These are phyloP conservation scores for Homarus americanus DNA, from an alignment of 1,140 invertebrate genomes.

Conservation along the genomic window DNA sequence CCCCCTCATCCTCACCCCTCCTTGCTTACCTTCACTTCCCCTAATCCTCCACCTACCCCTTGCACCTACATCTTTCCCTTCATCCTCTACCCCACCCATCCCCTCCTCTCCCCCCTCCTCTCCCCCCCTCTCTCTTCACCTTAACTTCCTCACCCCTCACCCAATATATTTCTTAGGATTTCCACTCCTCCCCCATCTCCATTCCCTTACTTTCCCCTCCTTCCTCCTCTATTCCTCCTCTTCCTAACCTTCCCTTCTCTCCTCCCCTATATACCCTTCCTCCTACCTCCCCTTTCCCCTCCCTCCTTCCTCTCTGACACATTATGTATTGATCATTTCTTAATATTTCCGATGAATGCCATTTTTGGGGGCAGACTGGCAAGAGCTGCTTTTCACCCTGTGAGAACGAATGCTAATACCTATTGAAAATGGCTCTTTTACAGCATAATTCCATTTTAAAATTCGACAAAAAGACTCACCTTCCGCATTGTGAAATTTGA, in stretches of 20 bases:
- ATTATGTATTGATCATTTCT: constrained; percentile 71
- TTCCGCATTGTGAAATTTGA: constrained; percentile 69
- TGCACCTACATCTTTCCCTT: not conserved
- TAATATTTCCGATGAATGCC: constrained; percentile 70
- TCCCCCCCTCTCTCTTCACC: no score
- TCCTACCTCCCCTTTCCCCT: not conserved
- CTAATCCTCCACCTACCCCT: not conserved
- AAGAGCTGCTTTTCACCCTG: constrained; percentile 56
- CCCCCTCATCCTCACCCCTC: not conserved
- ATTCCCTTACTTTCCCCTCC: not conserved
- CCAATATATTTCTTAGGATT: no score
- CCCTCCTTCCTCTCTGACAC: not conserved
- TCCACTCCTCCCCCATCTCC: not conserved
- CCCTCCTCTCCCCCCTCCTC: no score
- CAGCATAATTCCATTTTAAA: constrained; percentile 72
- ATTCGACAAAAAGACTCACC: constrained; percentile 71
- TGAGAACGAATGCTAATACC: constrained; percentile 70
- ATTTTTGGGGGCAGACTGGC: constrained; percentile 49
- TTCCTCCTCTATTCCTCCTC: constrained; percentile 20
- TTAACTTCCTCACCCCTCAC: no score
- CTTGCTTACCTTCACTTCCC: not conserved
- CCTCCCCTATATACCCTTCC: not conserved
- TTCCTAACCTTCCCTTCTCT: not conserved
- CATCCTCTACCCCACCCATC: not conserved
- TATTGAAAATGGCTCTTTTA: constrained; percentile 69